phyloP scores from a whole-genome alignment of 2,797 vertebrate genomes.

The Apogon hyalosoma region DNA sequence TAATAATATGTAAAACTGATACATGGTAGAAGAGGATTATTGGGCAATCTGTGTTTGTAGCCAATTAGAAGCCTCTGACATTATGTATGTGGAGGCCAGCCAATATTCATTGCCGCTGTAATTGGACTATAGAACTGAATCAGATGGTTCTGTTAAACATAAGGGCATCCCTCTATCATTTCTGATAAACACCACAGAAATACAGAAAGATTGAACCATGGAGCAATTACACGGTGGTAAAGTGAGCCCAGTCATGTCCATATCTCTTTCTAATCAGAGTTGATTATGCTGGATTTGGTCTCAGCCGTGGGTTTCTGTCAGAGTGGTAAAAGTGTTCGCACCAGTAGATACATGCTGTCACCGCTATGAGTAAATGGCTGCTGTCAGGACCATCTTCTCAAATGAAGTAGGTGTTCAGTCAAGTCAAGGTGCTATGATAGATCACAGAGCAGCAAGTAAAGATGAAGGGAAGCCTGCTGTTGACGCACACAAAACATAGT shows the following conservation, averaged over 20 bases:
- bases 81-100: slow-evolving; percentile 37
- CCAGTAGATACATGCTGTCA: background rate
- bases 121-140: slow-evolving; percentile 40
- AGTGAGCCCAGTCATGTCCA: slow-evolving; percentile 31
- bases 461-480: slow-evolving; percentile 8
- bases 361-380: background rate
- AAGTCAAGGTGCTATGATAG: background rate
- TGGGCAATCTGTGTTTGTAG: slow-evolving; percentile 56
- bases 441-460: background rate
- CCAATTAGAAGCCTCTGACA: slow-evolving; percentile 50
- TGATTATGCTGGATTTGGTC: slow-evolving; percentile 15
- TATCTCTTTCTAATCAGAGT: slow-evolving; percentile 18
- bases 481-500: background rate
- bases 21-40: slow-evolving; percentile 45
- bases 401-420: slow-evolving; percentile 14
- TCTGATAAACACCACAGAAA: slow-evolving; percentile 22
- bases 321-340: background rate
- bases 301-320: background rate
- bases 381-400: background rate
- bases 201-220: slow-evolving; percentile 10
- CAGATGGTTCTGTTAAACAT: slow-evolving; percentile 21
- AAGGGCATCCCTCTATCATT: slow-evolving; percentile 15
- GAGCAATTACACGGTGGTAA: slow-evolving; percentile 11
- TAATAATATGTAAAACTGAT: slow-evolving; percentile 64
- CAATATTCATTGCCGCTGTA: slow-evolving; percentile 49